Conservation (phyloP, 2,797 vertebrate species). For the Potorous gilbertii region DNA sequence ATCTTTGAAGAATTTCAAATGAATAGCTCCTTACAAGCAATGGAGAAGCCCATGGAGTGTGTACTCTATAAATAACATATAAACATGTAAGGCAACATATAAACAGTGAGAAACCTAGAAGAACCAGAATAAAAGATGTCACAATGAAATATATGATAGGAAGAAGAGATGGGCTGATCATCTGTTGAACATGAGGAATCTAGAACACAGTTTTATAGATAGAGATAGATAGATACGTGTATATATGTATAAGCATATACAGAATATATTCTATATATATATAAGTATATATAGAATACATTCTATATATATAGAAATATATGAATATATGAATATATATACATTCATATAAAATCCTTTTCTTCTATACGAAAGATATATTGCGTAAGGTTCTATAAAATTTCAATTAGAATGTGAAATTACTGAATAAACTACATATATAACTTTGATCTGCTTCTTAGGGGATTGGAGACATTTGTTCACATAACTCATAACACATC, state of each 20-base stretch:
- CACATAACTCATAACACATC: slow-evolving; percentile 34
- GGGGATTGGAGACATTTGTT: slow-evolving; percentile 52
- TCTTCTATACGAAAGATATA: slow-evolving; percentile 20
- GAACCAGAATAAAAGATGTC: not conserved
- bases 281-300: too few species aligned
- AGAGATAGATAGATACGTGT: not conserved
- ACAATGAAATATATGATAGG: not conserved
- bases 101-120: not conserved
- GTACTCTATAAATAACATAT: not conserved
- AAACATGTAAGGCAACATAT: not conserved
- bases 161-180: not conserved
- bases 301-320: too few species aligned
- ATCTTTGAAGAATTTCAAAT: not conserved
- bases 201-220: not conserved
- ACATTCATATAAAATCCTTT: not conserved
- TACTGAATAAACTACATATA: slow-evolving; percentile 51
- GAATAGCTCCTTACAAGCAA: not conserved
- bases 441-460: slow-evolving; percentile 27
- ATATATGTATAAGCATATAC: not conserved
- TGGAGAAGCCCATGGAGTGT: not conserved
- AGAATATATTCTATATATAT: not conserved
- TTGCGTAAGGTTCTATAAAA: not conserved
- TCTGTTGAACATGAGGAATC: not conserved
- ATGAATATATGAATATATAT: not conserved
- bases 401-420: slow-evolving; percentile 40